Evolutionary conservation across 2,113 vertebrate species (phyloP), one percentile per base, ranked within the genome.

Genomic region (Rana temporaria): DNA sequence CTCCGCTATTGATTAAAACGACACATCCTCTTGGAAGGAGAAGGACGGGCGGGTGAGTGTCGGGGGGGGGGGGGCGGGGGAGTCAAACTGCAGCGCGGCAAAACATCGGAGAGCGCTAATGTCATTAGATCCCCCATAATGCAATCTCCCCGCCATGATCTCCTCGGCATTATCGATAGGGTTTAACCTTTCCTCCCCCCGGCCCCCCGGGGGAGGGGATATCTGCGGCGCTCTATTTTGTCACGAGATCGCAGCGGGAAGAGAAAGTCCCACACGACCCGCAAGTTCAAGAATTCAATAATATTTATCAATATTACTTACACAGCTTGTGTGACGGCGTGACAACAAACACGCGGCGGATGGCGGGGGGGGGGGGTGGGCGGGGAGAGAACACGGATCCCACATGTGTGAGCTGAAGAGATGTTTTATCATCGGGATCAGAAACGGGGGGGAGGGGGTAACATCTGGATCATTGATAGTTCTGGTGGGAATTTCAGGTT

Each of bases 1-100:
- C 62, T 53, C 24, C 6, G 4, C 15, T 82, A 82, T 82, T 67
- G 80, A 82, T 82, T 66, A 55, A 75, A 75, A 22, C 26, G 62
- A 67, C 80, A 81, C 57, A 82, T 82, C 80, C 80, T 82, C 30
- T 56, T 52, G 80, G 38, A 67, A 55, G n/a, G n/a, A n/a, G 80
- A 82, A 30, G 26, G 62, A 66, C 18, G 68, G 22, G 80, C 16
- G 62, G 26, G 38, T 17, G 70, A 67, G n/a, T 38, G 70, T 24
- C 22, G 38, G 62, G 60, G 2, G 62, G 62, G 80, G 80, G 38
- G 18, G 9, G 30, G 11, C n/a, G 15, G 18, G 9, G 8, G 15
- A 81, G 9, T 24, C 62, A 56, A 9, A 18, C 4, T 30, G 55
- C 6, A 57, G 57, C 6, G 6, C 24, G 24, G 59, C 71, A 42